Percentiles rank a stretch among this genome's conserved stretches.
Evolutionary conservation across 2,113 vertebrate genomes (phyloP).

Genomic region (Xerus inauris): DNA sequence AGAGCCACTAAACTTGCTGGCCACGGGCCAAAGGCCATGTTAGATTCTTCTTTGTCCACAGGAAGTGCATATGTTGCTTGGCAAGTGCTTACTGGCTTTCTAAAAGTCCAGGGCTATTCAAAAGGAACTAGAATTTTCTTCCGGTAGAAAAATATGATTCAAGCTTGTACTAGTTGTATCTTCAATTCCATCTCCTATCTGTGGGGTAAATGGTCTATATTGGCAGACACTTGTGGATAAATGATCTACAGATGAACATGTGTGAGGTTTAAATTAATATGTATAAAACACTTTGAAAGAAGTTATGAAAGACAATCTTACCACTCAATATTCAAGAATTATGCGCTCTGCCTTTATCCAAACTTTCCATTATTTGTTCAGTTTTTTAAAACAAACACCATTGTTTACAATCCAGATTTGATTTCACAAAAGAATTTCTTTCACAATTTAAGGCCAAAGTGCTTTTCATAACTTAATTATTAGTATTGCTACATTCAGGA

Average conservation of each 20-base stretch:
- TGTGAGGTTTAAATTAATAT: slow-evolving; percentile 58
- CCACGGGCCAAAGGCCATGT: neutral
- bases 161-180: neutral
- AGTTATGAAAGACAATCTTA: slow-evolving; percentile 66
- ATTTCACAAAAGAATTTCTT: slow-evolving; percentile 79
- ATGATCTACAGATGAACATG: slow-evolving; percentile 23
- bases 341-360: slow-evolving; percentile 60
- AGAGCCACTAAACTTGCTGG: neutral
- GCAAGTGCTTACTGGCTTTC: slow-evolving; percentile 28
- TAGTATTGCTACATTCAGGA: slow-evolving; percentile 72
- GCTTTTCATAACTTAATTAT: slow-evolving; percentile 76
- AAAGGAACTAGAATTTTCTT: slow-evolving; percentile 7
- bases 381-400: slow-evolving; percentile 64
- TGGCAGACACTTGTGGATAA: slow-evolving; percentile 36
- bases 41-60: neutral
- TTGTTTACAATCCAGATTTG: slow-evolving; percentile 71
- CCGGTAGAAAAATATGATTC: neutral
- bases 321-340: slow-evolving; percentile 70
- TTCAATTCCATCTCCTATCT: slow-evolving; percentile 36
- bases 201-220: slow-evolving; percentile 22
- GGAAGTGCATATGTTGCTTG: neutral
- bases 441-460: slow-evolving; percentile 77
- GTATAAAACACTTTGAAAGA: slow-evolving; percentile 52
- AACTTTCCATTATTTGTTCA: slow-evolving; percentile 75
- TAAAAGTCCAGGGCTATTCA: neutral